A percentile compares a stretch with the other conserved stretches of the same genome.
phyloP scores from a whole-genome alignment of 2,888 invertebrate species.

The Hipparchia sbordonii region DNA sequence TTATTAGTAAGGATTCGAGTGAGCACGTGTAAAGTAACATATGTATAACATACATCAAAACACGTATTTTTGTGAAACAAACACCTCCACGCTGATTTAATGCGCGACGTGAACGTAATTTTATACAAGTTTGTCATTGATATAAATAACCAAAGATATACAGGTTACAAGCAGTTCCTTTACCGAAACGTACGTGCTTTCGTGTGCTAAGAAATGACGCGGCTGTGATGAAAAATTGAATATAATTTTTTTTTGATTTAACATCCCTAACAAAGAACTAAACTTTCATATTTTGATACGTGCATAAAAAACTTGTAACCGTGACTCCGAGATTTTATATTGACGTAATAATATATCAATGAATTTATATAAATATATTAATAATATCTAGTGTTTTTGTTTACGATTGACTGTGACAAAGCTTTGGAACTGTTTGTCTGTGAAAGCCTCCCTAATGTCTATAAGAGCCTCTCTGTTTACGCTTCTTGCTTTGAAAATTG shows the following conservation, averaged over 20 bases:
- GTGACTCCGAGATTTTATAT: too few species aligned
- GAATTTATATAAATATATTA: neutral
- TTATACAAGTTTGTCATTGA: constrained; percentile 12
- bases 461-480: neutral
- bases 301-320: too few species aligned
- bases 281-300: too few species aligned
- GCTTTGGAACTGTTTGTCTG: neutral
- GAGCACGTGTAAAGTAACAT: neutral
- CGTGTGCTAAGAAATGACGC: too few species aligned
- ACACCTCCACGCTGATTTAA: constrained; percentile 1
- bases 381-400: constrained; percentile 6
- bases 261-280: too few species aligned
- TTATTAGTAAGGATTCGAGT: neutral
- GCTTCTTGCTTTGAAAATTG: neutral
- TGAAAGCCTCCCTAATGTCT: constrained; percentile 4
- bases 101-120: constrained; percentile 11
- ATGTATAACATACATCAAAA: constrained; percentile 1
- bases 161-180: too few species aligned
- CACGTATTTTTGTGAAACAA: neutral
- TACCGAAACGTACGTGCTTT: too few species aligned
- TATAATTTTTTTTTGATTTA: too few species aligned
- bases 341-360: neutral
- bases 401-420: constrained; percentile 5
- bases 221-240: too few species aligned
- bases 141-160: neutral